Percentiles rank a stretch among this genome's conserved stretches.
Evolutionary conservation across 2,797 vertebrate genomes (phyloP).

Genomic region (Tinamus major): DNA sequence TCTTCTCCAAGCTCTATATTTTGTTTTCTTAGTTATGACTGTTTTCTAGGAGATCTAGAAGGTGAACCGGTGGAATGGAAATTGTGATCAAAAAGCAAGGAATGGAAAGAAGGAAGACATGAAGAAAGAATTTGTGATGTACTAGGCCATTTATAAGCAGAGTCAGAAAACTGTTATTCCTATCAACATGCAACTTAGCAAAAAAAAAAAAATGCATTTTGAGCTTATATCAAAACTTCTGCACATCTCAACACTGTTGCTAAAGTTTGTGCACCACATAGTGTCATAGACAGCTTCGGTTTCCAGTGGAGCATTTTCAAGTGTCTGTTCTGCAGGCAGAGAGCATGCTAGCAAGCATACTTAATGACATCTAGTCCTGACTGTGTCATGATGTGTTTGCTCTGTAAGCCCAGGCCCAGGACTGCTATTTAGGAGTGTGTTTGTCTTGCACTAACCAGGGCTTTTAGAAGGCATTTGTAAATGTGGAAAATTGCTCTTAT

Average conservation of each 20-base stretch:
- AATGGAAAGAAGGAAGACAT: background rate
- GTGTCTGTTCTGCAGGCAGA: background rate
- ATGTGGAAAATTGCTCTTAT: background rate
- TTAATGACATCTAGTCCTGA: background rate
- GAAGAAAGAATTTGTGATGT: background rate
- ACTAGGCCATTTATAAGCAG: rapidly evolving
- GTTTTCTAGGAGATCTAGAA: background rate
- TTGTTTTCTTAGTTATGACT: background rate
- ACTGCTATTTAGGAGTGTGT: background rate
- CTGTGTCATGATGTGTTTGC: background rate
- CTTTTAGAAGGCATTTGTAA: background rate
- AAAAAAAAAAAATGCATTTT: background rate
- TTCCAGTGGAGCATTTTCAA: background rate
- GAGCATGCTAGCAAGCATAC: background rate
- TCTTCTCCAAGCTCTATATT: rapidly evolving
- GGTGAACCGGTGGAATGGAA: background rate
- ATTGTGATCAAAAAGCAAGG: background rate
- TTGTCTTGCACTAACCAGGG: background rate
- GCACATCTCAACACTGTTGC: background rate
- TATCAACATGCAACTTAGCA: background rate
- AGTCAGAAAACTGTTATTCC: background rate
- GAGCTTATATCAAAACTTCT: background rate
- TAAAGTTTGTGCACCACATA: background rate
- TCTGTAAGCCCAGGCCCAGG: background rate
- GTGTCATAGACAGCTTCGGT: background rate